Evolutionary conservation across 1,140 invertebrate species (phyloP), one percentile per base, ranked within the genome.

Genomic region (Diploscapter pachys): DNA sequence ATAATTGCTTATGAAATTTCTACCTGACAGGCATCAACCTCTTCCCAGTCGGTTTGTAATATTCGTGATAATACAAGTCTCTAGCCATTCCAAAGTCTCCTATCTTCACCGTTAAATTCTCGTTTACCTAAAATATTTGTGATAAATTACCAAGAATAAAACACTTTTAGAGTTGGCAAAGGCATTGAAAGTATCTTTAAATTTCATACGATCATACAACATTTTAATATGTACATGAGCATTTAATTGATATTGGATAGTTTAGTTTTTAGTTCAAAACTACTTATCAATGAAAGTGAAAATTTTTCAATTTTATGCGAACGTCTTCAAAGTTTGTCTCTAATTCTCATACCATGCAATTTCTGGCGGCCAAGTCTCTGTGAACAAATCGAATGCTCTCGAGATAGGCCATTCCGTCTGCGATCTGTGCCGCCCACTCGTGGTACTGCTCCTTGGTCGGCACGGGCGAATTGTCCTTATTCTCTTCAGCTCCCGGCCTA

Each of bases 341-440:
- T 11, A 95, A 91, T 49, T 91, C 91, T 63, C 92, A 90, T 2
- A 98, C 91, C 93, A 99, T 96, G 86, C 95, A 98, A 87, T 99
- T 99, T 65, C 96, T 89, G 11, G 95, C 95, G 50, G 96, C 96
- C 71, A 99, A 88, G 89, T 99, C 96, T 81, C 96, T 88, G 88
- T 99, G 96, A 68, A 98, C 94, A 87, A 94, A 96, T 86, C 96
- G 96, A 82, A 95, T 93, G 9, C 92, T 91, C 48, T 94, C 89
- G 53, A 99, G 88, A 87, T 98, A 98, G 0, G 94, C 92, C 96
- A 99, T 98, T 54, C 96, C 96, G 87, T 99, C 96, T 9, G 95
- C 94, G 83, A 98, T 97, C 87, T 99, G 94, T 67, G 92, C 91
- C 9, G 95, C 94, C 94, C 98, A 98, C 73, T 86, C 84, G 56